These are phyloP conservation scores for Meloe dianella DNA, from an alignment of 2,888 invertebrate species.

Conservation along the genomic window DNA sequence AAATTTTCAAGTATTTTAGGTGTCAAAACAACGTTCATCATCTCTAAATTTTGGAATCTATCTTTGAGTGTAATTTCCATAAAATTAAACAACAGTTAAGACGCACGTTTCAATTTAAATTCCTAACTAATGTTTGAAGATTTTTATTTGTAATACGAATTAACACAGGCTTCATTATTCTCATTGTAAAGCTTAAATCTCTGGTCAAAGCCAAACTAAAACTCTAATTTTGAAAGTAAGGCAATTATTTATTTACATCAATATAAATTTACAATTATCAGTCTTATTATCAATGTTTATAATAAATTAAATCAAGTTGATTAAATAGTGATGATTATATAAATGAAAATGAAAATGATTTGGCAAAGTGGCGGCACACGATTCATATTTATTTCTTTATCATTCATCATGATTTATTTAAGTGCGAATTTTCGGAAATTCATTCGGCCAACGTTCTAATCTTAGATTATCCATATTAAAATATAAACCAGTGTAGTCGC, in stretches of 20 bases:
- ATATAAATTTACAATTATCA: not conserved
- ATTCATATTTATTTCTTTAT: not conserved
- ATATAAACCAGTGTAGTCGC: not conserved
- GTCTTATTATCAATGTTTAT: not conserved
- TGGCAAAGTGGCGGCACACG: not conserved
- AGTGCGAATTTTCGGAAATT: not conserved
- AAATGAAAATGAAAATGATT: not conserved
- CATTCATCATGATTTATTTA: not conserved
- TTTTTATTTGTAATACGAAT: too few species aligned
- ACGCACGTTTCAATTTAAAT: too few species aligned
- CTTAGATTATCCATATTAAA: not conserved
- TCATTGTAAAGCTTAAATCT: too few species aligned
- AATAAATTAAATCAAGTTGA: conserved; percentile 11
- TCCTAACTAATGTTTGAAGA: too few species aligned
- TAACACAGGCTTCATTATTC: too few species aligned
- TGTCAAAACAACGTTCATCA: too few species aligned
- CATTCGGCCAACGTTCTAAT: not conserved
- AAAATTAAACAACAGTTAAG: too few species aligned
- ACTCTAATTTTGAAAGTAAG: too few species aligned
- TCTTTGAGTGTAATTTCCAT: too few species aligned
- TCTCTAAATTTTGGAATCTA: too few species aligned
- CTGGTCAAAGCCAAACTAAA: too few species aligned
- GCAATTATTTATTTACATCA: not conserved
- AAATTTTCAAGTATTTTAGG: too few species aligned
- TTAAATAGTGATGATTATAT: conserved; percentile 1